Evolutionary conservation across 2,888 invertebrate species (phyloP).

Genomic region (Odontocolon sp.): DNA sequence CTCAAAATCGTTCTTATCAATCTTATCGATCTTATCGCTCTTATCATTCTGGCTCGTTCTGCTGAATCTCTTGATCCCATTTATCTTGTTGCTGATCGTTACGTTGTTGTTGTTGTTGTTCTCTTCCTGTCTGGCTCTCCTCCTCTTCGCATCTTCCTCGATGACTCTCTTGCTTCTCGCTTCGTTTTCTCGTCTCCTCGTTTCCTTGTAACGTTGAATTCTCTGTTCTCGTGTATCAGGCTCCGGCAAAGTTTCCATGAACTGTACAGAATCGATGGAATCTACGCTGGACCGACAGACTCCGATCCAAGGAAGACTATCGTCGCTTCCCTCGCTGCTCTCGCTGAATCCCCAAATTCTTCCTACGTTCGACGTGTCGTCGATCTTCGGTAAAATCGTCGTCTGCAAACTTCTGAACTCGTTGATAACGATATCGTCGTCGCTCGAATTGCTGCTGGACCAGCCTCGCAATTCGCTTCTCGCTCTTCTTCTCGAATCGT

Average conservation of each 20-base stretch:
- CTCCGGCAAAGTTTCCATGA: conserved; percentile 66
- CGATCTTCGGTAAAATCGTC: conserved; percentile 66
- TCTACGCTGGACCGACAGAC: conserved; percentile 72
- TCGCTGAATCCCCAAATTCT: conserved; percentile 79
- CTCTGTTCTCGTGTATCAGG: conserved; percentile 76
- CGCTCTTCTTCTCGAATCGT: conserved; percentile 73
- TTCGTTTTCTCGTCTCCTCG: conserved; percentile 77
- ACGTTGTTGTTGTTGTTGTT: conserved; percentile 60
- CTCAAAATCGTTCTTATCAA: neutral
- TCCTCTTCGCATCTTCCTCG: conserved; percentile 75
- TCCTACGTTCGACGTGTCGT: neutral
- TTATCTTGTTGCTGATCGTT: conserved; percentile 70
- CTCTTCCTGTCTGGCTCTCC: conserved; percentile 68
- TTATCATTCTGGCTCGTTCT: conserved; percentile 13
- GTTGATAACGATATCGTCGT: conserved; percentile 72
- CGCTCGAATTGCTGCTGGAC: conserved; percentile 79
- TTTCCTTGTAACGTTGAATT: conserved; percentile 78
- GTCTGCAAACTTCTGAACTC: conserved; percentile 57
- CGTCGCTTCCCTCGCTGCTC: conserved; percentile 79
- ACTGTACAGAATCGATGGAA: conserved; percentile 71
- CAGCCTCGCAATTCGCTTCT: conserved; percentile 77
- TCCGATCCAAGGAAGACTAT: conserved; percentile 75
- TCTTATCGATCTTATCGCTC: no score
- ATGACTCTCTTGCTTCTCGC: conserved; percentile 74
- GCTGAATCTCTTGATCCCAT: conserved; percentile 61